Conservation (phyloP, 2,113 vertebrate genomes). For the Mesoclemmys tuberculata region DNA sequence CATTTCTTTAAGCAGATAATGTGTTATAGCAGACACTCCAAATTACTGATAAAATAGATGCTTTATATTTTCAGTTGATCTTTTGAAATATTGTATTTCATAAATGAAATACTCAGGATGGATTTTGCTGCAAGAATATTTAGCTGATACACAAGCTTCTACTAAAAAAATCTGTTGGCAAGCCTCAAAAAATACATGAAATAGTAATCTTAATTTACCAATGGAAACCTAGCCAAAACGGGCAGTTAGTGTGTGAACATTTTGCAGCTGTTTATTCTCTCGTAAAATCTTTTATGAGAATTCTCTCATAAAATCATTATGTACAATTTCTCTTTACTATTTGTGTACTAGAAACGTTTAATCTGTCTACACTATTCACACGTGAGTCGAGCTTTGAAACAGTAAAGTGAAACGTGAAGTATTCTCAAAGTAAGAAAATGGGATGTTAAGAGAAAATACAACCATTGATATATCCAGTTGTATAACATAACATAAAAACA, state of each 20-base stretch:
- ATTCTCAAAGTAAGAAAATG: slow-evolving; percentile 31
- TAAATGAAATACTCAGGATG: background rate
- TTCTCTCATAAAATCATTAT: background rate
- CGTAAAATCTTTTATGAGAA: background rate
- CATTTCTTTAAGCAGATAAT: background rate
- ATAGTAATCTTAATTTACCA: slow-evolving; percentile 66
- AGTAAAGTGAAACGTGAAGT: background rate
- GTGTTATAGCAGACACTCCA: background rate
- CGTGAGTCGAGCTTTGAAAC: background rate
- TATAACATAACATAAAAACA: slow-evolving; percentile 55
- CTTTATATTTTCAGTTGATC: background rate
- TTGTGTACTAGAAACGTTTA: slow-evolving; percentile 12
- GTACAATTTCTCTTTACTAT: background rate
- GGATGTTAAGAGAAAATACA: background rate
- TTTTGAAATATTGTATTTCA: background rate
- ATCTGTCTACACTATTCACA: slow-evolving; percentile 8
- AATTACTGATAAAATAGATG: background rate
- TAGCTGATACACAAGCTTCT: background rate
- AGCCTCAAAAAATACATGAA: background rate
- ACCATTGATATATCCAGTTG: slow-evolving; percentile 30
- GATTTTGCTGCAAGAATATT: background rate
- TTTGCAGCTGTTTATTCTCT: slow-evolving; percentile 27
- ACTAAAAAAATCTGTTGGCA: background rate
- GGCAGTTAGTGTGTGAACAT: slow-evolving; percentile 65
- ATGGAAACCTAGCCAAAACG: slow-evolving; percentile 60